Evolutionary conservation across 92 coral and sea anemone species (phyloP).

Genomic region (Actinostola sp.): DNA sequence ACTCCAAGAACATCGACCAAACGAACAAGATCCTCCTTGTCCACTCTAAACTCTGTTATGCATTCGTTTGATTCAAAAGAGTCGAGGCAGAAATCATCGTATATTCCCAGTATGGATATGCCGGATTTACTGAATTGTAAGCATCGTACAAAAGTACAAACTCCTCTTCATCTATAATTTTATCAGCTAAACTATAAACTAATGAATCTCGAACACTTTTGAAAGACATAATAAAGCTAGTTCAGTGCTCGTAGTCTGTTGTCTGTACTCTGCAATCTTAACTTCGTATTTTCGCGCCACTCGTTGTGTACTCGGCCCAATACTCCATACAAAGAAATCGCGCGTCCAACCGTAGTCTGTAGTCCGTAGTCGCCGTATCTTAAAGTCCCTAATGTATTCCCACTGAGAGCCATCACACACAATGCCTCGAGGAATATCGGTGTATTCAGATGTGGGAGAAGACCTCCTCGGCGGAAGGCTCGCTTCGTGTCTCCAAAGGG

Average conservation of each 20-base stretch:
- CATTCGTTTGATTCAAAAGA: conserved; percentile 30
- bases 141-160: conserved; percentile 53
- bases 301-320: conserved; percentile 22
- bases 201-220: conserved; percentile 47
- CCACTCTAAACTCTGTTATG: conserved; percentile 39
- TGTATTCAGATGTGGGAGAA: no score
- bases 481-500: no score
- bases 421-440: no score
- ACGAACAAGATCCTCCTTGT: conserved; percentile 39
- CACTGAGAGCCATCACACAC: no score
- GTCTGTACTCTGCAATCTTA: conserved; percentile 44
- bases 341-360: no score
- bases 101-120: conserved; percentile 49
- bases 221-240: conserved; percentile 34
- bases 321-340: no score
- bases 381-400: no score
- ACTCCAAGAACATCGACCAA: conserved; percentile 42
- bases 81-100: conserved; percentile 37
- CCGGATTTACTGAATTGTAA: conserved; percentile 25
- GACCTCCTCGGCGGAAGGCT: no score
- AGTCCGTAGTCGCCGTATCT: no score
- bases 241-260: conserved; percentile 11
- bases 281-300: conserved; percentile 51
- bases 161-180: conserved; percentile 44
- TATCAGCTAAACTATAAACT: conserved; percentile 34